Evolutionary conservation across 1,140 invertebrate genomes (phyloP), one percentile per base, ranked within the genome.

Genomic region (Drosophila tristis): DNA sequence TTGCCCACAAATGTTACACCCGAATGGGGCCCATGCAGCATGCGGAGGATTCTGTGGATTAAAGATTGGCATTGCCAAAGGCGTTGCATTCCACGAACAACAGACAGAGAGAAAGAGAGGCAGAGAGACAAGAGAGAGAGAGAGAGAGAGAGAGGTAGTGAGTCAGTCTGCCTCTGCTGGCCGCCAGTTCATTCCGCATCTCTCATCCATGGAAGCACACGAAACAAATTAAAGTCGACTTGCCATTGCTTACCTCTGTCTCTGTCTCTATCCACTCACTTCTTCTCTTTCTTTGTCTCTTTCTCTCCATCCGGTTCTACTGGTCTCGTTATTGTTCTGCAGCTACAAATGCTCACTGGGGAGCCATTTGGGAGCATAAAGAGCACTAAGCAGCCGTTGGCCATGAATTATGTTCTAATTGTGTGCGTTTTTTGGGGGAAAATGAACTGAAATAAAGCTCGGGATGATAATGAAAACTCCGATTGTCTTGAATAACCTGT

Each of bases 371-470:
- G 35, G 39, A 61, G 76, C 64, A 87, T 87, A 87, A 87, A 84
- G 79, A 80, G 78, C 79, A 80, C 80, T 89, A 89, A 89, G 81
- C 79, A 89, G 79, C 79, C 76, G 23, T 48, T 54, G 72, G 84
- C 76, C 79, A 89, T 89, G 85, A 89, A 89, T 89, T 87, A 89
- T 80, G 73, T 78, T 89, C 80, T 84, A 89, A 89, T 89, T 89
- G 84, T 78, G 68, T 64, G 61, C 74, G 67, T 63, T 78, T 81
- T 81, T 80, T 39, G 4, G 35, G 11, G 66, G 72, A 15, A 62
- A 80, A 68, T 61, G 65, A 70, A 49, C 43, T 45, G 2, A 15
- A 45, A 35, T 53, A 44, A 56, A 70, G 11, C 66, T 26, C 16
- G 49, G 26, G 35, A 67, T 70, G 65, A 70, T 70, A 67, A 75